phyloP scores from a whole-genome alignment of 2,113 vertebrate species.

The Chauna torquata region DNA sequence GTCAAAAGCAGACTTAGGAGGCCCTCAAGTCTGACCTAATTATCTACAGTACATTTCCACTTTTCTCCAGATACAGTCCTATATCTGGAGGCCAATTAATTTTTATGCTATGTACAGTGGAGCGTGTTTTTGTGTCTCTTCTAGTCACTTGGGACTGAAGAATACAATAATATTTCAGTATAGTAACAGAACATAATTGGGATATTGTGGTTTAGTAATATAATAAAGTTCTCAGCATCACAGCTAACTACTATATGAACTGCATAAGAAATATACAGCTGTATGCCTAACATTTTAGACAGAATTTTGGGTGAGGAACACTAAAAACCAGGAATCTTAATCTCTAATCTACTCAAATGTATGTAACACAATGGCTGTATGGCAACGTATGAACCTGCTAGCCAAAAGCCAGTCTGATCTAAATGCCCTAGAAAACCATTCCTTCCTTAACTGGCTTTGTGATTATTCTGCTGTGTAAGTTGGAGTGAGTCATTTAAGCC shows the following conservation, averaged over 20 bases:
- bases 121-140: neutral
- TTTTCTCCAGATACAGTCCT: neutral
- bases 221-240: neutral
- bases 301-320: neutral
- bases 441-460: neutral
- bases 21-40: constrained; percentile 15
- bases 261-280: neutral
- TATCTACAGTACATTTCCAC: constrained; percentile 17
- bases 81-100: constrained; percentile 37
- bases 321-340: neutral
- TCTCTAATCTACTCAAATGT: neutral
- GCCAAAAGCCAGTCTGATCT: neutral
- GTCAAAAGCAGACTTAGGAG: constrained; percentile 13
- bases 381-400: neutral
- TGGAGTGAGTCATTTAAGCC: neutral
- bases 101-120: neutral
- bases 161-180: neutral
- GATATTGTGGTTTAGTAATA: neutral
- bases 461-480: neutral
- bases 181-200: neutral
- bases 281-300: neutral
- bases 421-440: neutral
- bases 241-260: neutral
- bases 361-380: neutral
- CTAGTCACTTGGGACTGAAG: neutral